Evolutionary conservation across 2,113 vertebrate species (phyloP), one percentile per base, ranked within the genome.

Genomic region (Anhinga anhinga): DNA sequence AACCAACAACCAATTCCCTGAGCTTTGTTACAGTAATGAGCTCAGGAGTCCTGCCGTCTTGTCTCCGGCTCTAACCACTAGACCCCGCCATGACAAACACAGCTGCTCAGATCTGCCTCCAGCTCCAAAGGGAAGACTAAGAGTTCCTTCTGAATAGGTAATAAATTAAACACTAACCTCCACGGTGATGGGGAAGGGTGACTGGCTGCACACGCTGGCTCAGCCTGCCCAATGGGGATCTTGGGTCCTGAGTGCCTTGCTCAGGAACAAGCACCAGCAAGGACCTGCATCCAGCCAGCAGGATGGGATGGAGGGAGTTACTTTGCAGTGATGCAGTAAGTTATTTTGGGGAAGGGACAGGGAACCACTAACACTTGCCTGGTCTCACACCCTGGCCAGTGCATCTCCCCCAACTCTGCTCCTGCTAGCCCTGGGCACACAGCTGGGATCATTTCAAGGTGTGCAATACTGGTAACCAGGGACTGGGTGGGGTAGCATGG

Each of bases 51-150:
- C 80, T 93, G 91, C 86, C 26, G 8, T 86, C 74, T 73, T 10
- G 5, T 79, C 94, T 79, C 92, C 0, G 1, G 59, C 76, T 63
- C 85, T 44, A 27, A 52, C 79, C 1, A 5, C 88, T 19, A 5
- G 79, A 66, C 58, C 74, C 42, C 3, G 13, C 93, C 93, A 82
- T 85, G 86, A 58, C 96, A 95, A 96, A 93, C 91, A 91, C 89
- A 95, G 96, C 94, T 91, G 95, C 95, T 96, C 88, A 87, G 83
- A 73, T 52, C 86, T 79, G 74, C 89, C 56, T 82, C 36, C 91
- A 91, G 86, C 86, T 80, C 81, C 11, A 1, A 53, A 55, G 61
- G 56, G 52, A 95, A 89, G 61, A 8, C 74, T n/a, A 18, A 38
- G 45, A 70, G 73, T 21, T 96, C 78, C 78, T 94, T 47, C 78